Percentiles rank a stretch among this genome's conserved stretches.
Evolutionary conservation across 2,113 vertebrate genomes (phyloP).

Genomic region (Charadrius vociferus): DNA sequence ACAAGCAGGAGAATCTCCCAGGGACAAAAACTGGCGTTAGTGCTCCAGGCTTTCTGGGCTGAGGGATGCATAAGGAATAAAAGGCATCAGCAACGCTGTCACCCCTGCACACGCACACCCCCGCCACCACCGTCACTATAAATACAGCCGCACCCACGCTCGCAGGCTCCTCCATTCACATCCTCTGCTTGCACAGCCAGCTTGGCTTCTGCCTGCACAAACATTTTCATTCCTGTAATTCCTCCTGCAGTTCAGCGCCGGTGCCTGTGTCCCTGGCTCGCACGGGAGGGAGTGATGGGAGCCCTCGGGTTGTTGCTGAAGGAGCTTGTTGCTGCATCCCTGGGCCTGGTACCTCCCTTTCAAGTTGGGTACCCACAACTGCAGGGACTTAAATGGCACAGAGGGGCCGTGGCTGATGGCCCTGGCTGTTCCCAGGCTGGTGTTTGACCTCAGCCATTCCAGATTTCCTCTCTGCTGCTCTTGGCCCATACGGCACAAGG

Average conservation of each 20-base stretch:
- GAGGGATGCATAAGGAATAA: background rate
- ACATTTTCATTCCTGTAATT: slow-evolving; percentile 59
- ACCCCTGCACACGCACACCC: background rate
- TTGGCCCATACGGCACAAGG: slow-evolving; percentile 4
- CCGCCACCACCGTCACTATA: background rate
- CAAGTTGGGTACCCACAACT: background rate
- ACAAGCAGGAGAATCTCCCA: background rate
- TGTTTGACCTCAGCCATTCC: slow-evolving; percentile 39
- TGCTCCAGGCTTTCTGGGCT: background rate
- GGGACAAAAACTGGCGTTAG: background rate
- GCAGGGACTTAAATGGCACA: background rate
- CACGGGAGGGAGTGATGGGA: background rate
- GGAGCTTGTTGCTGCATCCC: background rate
- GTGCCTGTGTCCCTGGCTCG: background rate
- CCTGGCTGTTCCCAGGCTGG: background rate
- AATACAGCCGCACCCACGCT: background rate
- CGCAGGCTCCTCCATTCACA: background rate
- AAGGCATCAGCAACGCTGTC: background rate
- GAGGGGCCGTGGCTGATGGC: background rate
- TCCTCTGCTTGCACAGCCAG: background rate
- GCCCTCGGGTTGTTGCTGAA: background rate
- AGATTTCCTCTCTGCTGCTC: background rate
- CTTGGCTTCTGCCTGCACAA: slow-evolving; percentile 55
- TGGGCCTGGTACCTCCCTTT: background rate
- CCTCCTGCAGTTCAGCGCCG: background rate